A percentile compares a stretch with the other conserved stretches of the same genome.
phyloP scores from a whole-genome alignment of 2,888 invertebrate genomes.

The Perizoma flavofasciatum region DNA sequence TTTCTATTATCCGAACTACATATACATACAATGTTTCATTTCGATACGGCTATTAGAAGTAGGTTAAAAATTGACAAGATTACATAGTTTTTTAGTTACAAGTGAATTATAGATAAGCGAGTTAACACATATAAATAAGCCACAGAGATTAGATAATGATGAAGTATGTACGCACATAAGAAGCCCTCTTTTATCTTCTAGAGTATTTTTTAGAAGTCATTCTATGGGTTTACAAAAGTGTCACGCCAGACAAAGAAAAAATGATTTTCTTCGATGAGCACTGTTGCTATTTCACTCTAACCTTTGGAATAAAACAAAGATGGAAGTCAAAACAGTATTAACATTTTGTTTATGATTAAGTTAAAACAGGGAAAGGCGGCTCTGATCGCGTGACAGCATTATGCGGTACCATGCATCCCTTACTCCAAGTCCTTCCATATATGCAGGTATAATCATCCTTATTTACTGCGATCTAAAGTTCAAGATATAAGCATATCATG shows the following conservation, averaged over 20 bases:
- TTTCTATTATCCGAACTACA: too few relatives aligned
- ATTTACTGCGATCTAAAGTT: constrained; percentile 42
- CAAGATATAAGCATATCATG: constrained; percentile 30
- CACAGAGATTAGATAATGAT: too few relatives aligned
- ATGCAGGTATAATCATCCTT: constrained; percentile 34
- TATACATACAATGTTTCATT: too few relatives aligned
- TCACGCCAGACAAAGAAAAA: neutral
- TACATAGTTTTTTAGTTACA: too few relatives aligned
- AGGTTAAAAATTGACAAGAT: too few relatives aligned
- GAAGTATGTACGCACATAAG: too few relatives aligned
- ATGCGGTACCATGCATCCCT: constrained; percentile 51
- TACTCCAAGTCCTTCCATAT: constrained; percentile 26
- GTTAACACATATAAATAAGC: too few relatives aligned
- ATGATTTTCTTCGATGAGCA: constrained; percentile 38
- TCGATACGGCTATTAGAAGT: too few relatives aligned
- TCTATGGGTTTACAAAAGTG: too few relatives aligned
- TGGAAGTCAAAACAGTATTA: constrained; percentile 47
- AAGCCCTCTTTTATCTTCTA: too few relatives aligned
- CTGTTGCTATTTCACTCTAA: constrained; percentile 40
- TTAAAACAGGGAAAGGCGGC: constrained; percentile 66
- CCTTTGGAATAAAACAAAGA: constrained; percentile 46
- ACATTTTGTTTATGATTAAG: constrained; percentile 70
- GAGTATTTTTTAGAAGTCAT: neutral
- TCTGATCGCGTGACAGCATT: constrained; percentile 67
- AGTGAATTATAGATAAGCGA: too few relatives aligned